Base-by-base conservation (phyloP, 92 coral and sea anemone species). In the Bergia sp. region DNA sequence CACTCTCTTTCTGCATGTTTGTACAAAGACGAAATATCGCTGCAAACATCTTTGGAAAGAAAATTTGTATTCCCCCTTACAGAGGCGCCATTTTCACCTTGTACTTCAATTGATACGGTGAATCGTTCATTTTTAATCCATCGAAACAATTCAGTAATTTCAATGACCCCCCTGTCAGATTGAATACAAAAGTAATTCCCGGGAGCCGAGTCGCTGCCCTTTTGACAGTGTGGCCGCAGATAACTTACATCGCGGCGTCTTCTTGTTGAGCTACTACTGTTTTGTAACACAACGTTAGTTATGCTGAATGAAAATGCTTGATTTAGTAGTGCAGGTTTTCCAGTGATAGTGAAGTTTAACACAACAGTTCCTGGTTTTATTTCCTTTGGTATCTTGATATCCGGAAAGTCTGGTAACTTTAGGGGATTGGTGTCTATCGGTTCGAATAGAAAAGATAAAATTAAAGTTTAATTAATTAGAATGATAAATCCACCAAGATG, bases 361-460 rank as follows among this genome's bases (percentile, higher is more conserved):
- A 66, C 58, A 23, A 82, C 76, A 40, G 86, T 42, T 66, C 53
- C 72, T 3, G 86, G 77, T n/a, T 69, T 67, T 8, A 82, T 38
- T 82, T 82, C 86, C 29, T n/a, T 67, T 40, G 86, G 86, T 82
- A 82, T 82, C 15, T 82, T 64, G 86, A 65, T 45, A 9, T 67
- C 57, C 37, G 77, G 57, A 82, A 82, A 43, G 57, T 10, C 57
- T 2, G 55, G 77, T 66, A 82, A 9, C 8, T 71, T 45, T 40
- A 82, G 41, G 12, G 86, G 86, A n/a, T 82, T 82, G 41, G 12
- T 65, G 20, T 65, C 86, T 82, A 58, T 66, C 20, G 42, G 4
- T 15, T 76, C 11, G 23, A 76, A 29, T 9, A 76, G 21, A 76
- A 41, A 76, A 75, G 40, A 20, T 61, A 21, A 29, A 61, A 21